These are phyloP conservation scores for Tenthredo mesomela DNA, from an alignment of 2,888 invertebrate species.

Conservation along the genomic window DNA sequence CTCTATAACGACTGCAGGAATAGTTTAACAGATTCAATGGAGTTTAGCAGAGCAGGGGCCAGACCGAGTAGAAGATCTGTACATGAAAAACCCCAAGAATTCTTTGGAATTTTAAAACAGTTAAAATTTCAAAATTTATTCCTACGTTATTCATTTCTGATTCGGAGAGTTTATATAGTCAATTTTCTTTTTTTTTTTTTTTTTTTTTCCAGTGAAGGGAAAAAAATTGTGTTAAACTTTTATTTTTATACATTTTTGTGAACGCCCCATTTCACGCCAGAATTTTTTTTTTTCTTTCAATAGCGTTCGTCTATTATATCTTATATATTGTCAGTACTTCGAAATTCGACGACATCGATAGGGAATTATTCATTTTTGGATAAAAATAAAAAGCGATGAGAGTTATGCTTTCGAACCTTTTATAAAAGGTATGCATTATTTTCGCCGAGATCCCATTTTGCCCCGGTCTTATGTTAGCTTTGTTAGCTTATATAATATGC, in stretches of 20 bases:
- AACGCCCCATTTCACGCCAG: neutral
- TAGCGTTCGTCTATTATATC: too few species aligned
- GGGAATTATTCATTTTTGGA: neutral
- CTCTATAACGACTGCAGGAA: neutral
- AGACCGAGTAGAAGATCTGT: neutral
- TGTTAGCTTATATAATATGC: neutral
- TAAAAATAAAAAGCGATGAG: neutral
- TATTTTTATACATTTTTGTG: neutral
- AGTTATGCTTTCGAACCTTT: neutral
- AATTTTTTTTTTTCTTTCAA: neutral
- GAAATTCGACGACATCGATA: neutral
- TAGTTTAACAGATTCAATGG: neutral
- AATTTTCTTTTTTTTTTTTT: neutral
- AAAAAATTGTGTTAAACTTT: neutral
- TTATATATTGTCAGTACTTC: neutral
- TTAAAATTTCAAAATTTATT: neutral
- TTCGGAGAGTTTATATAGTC: neutral
- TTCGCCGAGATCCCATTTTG: neutral
- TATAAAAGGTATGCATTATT: neutral
- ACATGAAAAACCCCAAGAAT: neutral
- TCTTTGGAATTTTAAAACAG: neutral
- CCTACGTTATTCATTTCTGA: neutral
- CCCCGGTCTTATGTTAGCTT: neutral
- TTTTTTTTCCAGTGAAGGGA: neutral
- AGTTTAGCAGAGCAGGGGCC: neutral